Evolutionary conservation across 2,113 vertebrate genomes (phyloP).

Genomic region (Eidolon helvum): DNA sequence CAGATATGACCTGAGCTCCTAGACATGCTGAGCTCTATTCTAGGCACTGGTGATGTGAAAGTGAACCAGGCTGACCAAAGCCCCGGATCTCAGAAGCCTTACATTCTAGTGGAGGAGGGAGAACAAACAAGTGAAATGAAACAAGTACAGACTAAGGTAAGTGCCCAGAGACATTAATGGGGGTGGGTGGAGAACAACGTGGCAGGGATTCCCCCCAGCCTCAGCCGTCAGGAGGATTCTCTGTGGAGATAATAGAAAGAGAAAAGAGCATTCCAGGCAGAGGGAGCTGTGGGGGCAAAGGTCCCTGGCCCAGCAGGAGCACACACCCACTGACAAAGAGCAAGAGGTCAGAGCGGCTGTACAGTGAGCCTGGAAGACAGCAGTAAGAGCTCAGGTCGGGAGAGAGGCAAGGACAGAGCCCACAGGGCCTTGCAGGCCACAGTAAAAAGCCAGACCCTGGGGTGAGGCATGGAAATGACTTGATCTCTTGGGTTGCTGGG

Average conservation of each 20-base stretch:
- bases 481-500: background rate
- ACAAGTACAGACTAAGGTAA: background rate
- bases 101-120: background rate
- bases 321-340: background rate
- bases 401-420: background rate
- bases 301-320: background rate
- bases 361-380: background rate
- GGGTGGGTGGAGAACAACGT: background rate
- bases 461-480: background rate
- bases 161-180: background rate
- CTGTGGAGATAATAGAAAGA: accelerated
- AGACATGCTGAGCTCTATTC: accelerated
- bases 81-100: background rate
- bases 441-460: background rate
- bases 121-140: background rate
- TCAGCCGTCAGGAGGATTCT: background rate
- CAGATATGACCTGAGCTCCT: background rate
- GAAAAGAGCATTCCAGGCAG: background rate
- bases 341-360: background rate
- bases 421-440: background rate
- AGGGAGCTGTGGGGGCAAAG: background rate
- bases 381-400: background rate
- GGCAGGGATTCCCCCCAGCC: accelerated
- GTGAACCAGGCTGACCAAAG: background rate
- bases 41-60: background rate